Base-by-base conservation (phyloP, 2,888 invertebrate species). In the Carterocephalus palaemon region DNA sequence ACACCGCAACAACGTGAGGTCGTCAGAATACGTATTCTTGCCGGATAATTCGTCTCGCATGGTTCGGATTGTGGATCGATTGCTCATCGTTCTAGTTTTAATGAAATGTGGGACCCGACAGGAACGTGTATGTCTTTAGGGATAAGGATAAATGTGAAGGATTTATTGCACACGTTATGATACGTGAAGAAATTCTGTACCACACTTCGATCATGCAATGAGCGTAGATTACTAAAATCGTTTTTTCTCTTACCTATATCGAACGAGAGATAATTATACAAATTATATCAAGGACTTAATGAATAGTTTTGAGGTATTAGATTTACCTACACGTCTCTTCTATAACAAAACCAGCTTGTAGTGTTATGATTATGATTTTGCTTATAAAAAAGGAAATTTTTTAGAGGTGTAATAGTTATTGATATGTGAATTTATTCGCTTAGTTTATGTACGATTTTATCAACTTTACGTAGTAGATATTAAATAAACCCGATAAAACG, bases 71-170 rank as follows among this genome's bases (percentile, higher is more conserved):
- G 58, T 66, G 62, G 70, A 69, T 59, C 23, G 31, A 38, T 31
- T 28, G 37, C 23, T 37, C 31, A 15, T 38, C 37, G 37, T 37
- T 31, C 29, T 45, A 45, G 59, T 62, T 62, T 68, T 69, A 51
- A 59, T 55, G 58, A 64, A 67, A 69, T 54, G 59, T 70, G 80
- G 80, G 82, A 81, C 78, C 79, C 70, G 67, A 76, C 64, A 62
- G 74, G 71, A 73, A 62, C 67, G 75, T 70, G 64, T 59, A 52
- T 66, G 54, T 56, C 37, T 46, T 31, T 33, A 33, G 10, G 15
- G 42, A 22, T 31, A 23, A 32, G 19, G 23, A 32, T 41, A 33
- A n/a, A 26, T 10, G 37, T 26, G 37, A 37, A 37, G 7, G 37
- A 7, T 26, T 39, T 13, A 17, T 31, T 10, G 31, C 28, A 47